phyloP scores from a whole-genome alignment of 2,888 invertebrate species.

The Tricholauxania praeusta region DNA sequence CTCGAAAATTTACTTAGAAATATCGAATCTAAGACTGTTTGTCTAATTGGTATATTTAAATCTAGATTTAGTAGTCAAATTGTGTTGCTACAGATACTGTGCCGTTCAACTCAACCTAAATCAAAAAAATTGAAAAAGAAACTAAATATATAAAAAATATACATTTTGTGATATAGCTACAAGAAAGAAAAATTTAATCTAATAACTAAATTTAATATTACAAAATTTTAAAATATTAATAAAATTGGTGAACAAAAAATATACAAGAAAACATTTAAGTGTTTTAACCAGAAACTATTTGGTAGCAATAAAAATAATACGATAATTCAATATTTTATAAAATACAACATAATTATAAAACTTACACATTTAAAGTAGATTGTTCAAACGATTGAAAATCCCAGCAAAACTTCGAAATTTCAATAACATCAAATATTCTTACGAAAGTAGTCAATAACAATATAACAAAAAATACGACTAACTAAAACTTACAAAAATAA shows the following conservation, averaged over 20 bases:
- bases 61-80: too few relatives aligned
- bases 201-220: conserved; percentile 34
- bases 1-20: too few relatives aligned
- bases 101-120: too few relatives aligned
- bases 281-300: conserved; percentile 16
- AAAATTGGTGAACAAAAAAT: too few relatives aligned
- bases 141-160: conserved; percentile 37
- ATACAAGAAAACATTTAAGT: conserved; percentile 4
- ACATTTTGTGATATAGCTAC: conserved; percentile 52
- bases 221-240: not conserved
- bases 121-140: conserved; percentile 19
- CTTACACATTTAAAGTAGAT: conserved; percentile 27
- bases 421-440: conserved; percentile 18
- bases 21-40: too few relatives aligned
- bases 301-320: conserved; percentile 19
- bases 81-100: too few relatives aligned
- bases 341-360: conserved; percentile 16
- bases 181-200: conserved; percentile 40
- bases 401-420: conserved; percentile 22
- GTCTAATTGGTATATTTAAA: too few relatives aligned
- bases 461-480: not conserved
- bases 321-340: conserved; percentile 13
- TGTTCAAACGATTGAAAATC: conserved; percentile 31
- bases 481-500: too few relatives aligned
- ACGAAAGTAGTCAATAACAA: conserved; percentile 18